Conservation (phyloP, 2,797 vertebrate genomes). For the Sandelia bainsii region DNA sequence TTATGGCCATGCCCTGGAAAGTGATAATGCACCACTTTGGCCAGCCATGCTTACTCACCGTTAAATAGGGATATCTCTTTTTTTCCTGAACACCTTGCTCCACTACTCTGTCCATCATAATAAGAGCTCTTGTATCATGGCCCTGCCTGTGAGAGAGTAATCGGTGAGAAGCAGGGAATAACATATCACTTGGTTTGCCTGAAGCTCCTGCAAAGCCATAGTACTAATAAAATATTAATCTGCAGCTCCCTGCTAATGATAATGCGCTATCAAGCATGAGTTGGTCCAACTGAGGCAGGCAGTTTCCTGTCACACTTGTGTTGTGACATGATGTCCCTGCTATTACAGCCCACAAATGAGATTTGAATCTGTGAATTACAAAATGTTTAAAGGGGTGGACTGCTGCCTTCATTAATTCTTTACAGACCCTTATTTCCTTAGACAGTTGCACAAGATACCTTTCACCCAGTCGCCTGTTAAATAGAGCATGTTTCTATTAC, state of each 20-base stretch:
- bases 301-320: slow-evolving; percentile 69
- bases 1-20: slow-evolving; percentile 69
- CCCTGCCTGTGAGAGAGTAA: slow-evolving; percentile 62
- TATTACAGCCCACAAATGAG: slow-evolving; percentile 79
- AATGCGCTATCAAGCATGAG: slow-evolving; percentile 82
- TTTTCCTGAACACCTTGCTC: slow-evolving; percentile 65
- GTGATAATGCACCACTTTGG: slow-evolving; percentile 67
- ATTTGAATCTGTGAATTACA: slow-evolving; percentile 79
- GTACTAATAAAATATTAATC: slow-evolving; percentile 86
- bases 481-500: slow-evolving; percentile 57
- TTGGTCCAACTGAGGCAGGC: slow-evolving; percentile 67
- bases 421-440: slow-evolving; percentile 68
- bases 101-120: slow-evolving; percentile 77
- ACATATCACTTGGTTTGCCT: slow-evolving; percentile 75
- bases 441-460: slow-evolving; percentile 69
- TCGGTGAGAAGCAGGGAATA: slow-evolving; percentile 75
- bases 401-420: slow-evolving; percentile 75
- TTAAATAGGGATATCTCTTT: slow-evolving; percentile 72
- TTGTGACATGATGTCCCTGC: slow-evolving; percentile 75
- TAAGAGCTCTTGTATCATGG: slow-evolving; percentile 71
- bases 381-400: slow-evolving; percentile 73
- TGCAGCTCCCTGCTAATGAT: slow-evolving; percentile 79
- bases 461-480: slow-evolving; percentile 52
- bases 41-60: slow-evolving; percentile 65
- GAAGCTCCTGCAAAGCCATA: slow-evolving; percentile 71